Evolutionary conservation across 2,113 vertebrate genomes (phyloP).

Genomic region (Syrmaticus mikado): DNA sequence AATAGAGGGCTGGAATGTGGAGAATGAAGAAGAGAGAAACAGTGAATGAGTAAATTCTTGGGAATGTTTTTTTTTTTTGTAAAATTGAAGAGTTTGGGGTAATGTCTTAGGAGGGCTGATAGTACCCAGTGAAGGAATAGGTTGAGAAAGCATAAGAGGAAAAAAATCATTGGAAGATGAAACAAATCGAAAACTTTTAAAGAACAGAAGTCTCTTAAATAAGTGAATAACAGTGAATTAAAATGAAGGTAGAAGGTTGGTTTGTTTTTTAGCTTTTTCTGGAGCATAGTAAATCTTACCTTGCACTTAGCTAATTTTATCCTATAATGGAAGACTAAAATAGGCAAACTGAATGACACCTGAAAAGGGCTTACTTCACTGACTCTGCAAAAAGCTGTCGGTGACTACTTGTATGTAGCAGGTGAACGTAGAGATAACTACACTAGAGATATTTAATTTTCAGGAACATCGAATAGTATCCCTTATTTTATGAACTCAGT

Average conservation of each 20-base stretch:
- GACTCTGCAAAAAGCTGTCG: neutral
- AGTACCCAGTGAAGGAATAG: neutral
- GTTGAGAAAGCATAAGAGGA: neutral
- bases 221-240: neutral
- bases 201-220: neutral
- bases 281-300: neutral
- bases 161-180: neutral
- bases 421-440: neutral
- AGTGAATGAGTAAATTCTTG: accelerated
- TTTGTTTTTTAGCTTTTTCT: neutral
- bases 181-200: neutral
- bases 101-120: neutral
- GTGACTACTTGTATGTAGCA: accelerated
- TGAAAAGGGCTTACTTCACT: neutral
- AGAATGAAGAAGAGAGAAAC: neutral
- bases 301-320: neutral
- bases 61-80: neutral
- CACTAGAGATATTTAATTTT: neutral
- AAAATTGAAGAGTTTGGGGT: neutral
- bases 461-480: neutral
- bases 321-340: neutral
- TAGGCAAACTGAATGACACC: neutral
- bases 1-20: neutral
- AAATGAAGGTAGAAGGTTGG: neutral
- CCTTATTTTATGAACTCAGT: accelerated